Base-by-base conservation (phyloP, 1,140 invertebrate species). In the Lycorma delicatula region DNA sequence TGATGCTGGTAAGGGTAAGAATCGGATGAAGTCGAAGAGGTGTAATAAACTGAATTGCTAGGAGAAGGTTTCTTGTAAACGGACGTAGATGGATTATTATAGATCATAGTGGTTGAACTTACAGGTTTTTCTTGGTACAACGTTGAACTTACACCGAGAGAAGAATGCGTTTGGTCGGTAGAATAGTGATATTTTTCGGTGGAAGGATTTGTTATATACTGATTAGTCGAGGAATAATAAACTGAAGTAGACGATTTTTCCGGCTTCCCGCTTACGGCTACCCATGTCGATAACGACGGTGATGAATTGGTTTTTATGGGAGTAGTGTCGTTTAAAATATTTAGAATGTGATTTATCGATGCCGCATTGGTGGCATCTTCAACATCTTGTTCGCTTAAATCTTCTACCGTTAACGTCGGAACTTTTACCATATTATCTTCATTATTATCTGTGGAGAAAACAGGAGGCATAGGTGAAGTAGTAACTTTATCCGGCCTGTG, bases 381-480 rank as follows among this genome's bases (percentile, higher is more conserved):
- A 44, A 71, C 67, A 13, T 71, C 68, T 5, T 46, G 54, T 11
- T 70, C 72, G 22, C 71, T 68, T 22, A 72, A 68, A 0, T 67
- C 66, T n/a, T 71, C 67, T 23, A 77, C 74, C 6, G 67, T 73
- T 2, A 80, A 74, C 0, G 77, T 80, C 5, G 77, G 77, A 1
- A 81, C 72, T 31, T 75, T 66, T 0, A 81, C 66, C 25, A 79
- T 68, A 41, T 74, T 71, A 11, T 73, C 70, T 5, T 73, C 70
- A 4, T 20, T n/a, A 12, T 23, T 13, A 29, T 47, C 9, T 9
- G 23, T 44, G 3, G 41, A n/a, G n/a, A n/a, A n/a, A n/a, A n/a
- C n/a, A n/a, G n/a, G n/a, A n/a, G n/a, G n/a, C n/a, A n/a, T n/a
- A n/a, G n/a, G n/a, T n/a, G n/a, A n/a, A n/a, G n/a, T n/a, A n/a